These are phyloP conservation scores for Schizaphis graminum DNA, from an alignment of 2,888 invertebrate genomes.

Conservation along the genomic window DNA sequence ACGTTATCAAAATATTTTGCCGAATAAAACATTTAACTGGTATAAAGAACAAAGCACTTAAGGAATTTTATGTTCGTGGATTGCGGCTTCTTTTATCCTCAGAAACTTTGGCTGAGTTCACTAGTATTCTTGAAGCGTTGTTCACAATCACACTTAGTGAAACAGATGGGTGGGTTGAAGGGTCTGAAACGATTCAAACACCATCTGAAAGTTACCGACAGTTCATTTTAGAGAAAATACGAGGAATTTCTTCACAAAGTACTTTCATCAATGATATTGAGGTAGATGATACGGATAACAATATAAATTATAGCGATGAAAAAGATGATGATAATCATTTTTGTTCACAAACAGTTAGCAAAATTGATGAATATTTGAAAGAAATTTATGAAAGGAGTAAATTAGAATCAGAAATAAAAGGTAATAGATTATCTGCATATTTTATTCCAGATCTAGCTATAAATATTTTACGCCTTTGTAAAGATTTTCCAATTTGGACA, in stretches of 20 bases:
- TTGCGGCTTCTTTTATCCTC: too few relatives aligned
- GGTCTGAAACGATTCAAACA: background rate
- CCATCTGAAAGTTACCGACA: background rate
- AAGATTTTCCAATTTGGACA: conserved; percentile 4
- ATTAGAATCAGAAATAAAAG: conserved; percentile 13
- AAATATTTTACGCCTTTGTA: conserved; percentile 10
- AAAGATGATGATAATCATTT: background rate
- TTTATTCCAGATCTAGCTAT: background rate
- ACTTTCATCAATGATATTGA: background rate
- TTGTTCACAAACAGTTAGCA: conserved; percentile 7
- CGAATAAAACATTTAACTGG: too few relatives aligned
- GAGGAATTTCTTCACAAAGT: background rate
- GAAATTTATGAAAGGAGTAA: conserved; percentile 11
- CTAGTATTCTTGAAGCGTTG: too few relatives aligned
- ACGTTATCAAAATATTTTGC: too few relatives aligned
- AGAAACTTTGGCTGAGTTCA: too few relatives aligned
- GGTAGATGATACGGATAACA: too few relatives aligned
- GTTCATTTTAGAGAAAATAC: conserved; percentile 5
- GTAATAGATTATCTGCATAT: conserved; percentile 14
- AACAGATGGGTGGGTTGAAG: too few relatives aligned
- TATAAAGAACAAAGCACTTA: too few relatives aligned
- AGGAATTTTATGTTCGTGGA: too few relatives aligned
- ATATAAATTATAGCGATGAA: too few relatives aligned
- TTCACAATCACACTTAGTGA: too few relatives aligned
- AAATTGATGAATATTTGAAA: conserved; percentile 1